Percentiles rank a stretch among this genome's conserved stretches.
Conservation (phyloP, 2,888 invertebrate genomes). For the Tetragnatha montana region DNA sequence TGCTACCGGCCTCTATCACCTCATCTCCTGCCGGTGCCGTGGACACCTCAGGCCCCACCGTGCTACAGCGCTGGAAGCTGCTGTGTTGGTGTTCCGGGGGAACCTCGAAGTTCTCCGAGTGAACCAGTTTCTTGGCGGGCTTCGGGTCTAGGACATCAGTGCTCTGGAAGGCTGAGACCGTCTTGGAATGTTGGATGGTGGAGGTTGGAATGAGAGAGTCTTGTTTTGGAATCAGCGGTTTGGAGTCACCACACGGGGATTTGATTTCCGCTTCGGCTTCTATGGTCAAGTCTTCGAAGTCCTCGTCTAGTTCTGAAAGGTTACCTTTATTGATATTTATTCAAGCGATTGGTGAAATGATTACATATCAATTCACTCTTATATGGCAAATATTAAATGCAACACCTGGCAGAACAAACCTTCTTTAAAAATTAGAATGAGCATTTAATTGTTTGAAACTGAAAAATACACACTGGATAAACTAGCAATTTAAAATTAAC, state of each 20-base stretch:
- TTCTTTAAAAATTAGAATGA: too few relatives aligned
- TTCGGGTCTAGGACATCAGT: slow-evolving; percentile 9
- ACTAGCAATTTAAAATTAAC: too few relatives aligned
- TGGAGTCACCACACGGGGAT: slow-evolving; percentile 14
- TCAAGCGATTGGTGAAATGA: too few relatives aligned
- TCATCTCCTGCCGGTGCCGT: slow-evolving; percentile 73
- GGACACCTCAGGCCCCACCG: slow-evolving; percentile 74
- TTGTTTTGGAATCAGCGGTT: slow-evolving; percentile 49
- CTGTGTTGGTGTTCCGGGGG: slow-evolving; percentile 24
- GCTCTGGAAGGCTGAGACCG: slow-evolving; percentile 64
- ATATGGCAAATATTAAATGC: too few relatives aligned
- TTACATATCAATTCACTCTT: too few relatives aligned
- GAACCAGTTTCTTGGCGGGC: slow-evolving; percentile 47
- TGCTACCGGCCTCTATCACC: slow-evolving; percentile 64
- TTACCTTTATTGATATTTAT: too few relatives aligned
- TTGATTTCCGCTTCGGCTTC: slow-evolving; percentile 25
- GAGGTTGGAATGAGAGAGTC: slow-evolving; percentile 51
- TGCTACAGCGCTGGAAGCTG: slow-evolving; percentile 72
- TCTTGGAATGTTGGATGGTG: slow-evolving; percentile 71
- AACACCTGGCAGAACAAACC: too few relatives aligned
- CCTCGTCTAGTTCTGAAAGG: slow-evolving; percentile 33
- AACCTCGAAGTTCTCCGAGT: slow-evolving; percentile 56
- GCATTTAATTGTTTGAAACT: too few relatives aligned
- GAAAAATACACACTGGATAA: too few relatives aligned
- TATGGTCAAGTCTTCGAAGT: slow-evolving; percentile 51